Conservation (phyloP, 2,797 vertebrate species). For the Lepilemur ruficaudatus region DNA sequence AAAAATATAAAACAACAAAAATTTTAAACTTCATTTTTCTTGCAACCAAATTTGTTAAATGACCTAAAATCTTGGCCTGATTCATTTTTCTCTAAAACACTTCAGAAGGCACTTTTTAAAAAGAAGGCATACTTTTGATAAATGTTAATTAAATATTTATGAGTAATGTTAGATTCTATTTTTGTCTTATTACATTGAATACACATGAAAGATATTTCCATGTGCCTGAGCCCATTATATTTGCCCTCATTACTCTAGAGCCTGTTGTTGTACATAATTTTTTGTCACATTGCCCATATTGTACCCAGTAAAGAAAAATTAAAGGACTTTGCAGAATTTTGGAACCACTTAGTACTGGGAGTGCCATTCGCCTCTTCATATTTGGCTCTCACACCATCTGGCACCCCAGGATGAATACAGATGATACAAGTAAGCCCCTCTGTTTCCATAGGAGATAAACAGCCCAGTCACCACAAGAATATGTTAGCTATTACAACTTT, state of each 20-base stretch:
- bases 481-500: constrained; percentile 65
- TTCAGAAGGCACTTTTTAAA: background rate
- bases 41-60: background rate
- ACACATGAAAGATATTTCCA: constrained; percentile 32
- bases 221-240: background rate
- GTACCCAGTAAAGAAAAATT: constrained; percentile 19
- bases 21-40: background rate
- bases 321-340: constrained; percentile 28
- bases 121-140: background rate
- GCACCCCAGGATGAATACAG: constrained; percentile 57
- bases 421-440: constrained; percentile 69
- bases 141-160: background rate
- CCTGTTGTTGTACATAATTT: background rate
- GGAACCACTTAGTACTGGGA: background rate
- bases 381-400: constrained; percentile 48
- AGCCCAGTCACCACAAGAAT: background rate
- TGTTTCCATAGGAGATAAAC: too few relatives aligned
- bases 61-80: background rate
- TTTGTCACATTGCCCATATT: background rate
- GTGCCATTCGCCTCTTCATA: background rate
- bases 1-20: background rate
- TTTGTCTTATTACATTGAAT: background rate
- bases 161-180: background rate
- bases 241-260: background rate
- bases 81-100: constrained; percentile 1